Conservation (phyloP, 2,888 invertebrate genomes). For the Lasiommata megera region DNA sequence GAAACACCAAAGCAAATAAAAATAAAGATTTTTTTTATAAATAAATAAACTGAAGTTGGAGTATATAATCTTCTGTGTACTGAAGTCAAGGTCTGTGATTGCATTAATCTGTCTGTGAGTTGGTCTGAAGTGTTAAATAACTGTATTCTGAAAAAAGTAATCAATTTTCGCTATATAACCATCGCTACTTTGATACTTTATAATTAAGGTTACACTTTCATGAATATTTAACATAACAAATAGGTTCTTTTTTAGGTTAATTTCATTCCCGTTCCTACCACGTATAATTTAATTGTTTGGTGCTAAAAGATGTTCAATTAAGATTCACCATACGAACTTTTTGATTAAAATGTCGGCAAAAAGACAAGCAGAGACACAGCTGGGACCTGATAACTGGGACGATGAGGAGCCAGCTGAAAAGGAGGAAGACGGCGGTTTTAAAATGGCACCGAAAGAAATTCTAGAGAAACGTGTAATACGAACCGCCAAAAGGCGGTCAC, state of each 20-base stretch:
- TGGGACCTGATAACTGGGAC: slow-evolving; percentile 94
- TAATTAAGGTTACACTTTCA: neutral
- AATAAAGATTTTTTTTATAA: too few species aligned
- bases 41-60: too few species aligned
- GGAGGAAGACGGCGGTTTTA: slow-evolving; percentile 89
- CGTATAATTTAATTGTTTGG: neutral
- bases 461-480: slow-evolving; percentile 89
- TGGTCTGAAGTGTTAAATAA: too few species aligned
- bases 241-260: neutral
- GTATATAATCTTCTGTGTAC: too few species aligned
- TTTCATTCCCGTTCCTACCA: neutral
- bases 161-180: neutral
- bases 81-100: too few species aligned
- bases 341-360: slow-evolving; percentile 84
- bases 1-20: too few species aligned
- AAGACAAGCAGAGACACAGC: slow-evolving; percentile 86
- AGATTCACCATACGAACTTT: neutral
- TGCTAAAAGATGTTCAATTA: neutral
- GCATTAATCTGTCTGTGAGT: too few species aligned
- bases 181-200: neutral
- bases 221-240: neutral
- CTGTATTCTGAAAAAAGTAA: too few species aligned
- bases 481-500: slow-evolving; percentile 86
- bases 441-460: slow-evolving; percentile 83
- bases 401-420: slow-evolving; percentile 81